phyloP scores from a whole-genome alignment of 2,797 vertebrate species.

The Eptatretus atami region DNA sequence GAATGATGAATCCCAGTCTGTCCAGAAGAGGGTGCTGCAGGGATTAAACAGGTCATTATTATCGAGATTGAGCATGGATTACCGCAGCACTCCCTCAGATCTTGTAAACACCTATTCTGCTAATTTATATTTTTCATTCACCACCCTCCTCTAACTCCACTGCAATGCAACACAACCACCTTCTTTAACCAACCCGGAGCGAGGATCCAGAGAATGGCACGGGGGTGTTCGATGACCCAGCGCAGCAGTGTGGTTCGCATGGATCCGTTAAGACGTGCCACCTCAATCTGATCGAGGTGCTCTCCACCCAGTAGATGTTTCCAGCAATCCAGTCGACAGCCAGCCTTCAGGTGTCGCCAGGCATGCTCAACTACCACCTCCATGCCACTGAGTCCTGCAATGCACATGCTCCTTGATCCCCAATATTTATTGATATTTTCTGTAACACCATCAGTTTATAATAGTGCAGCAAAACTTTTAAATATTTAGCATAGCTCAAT shows the following conservation, averaged over 20 bases:
- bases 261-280: slow-evolving; percentile 69
- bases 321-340: slow-evolving; percentile 95
- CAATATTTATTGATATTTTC: background rate
- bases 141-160: too few species aligned
- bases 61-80: too few species aligned
- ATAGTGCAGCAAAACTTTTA: too few species aligned
- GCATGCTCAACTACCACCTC: slow-evolving; percentile 85
- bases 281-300: slow-evolving; percentile 89
- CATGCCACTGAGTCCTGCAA: slow-evolving; percentile 55
- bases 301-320: slow-evolving; percentile 98
- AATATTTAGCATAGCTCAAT: too few species aligned
- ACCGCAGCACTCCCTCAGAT: too few species aligned
- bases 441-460: too few species aligned
- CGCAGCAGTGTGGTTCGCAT: slow-evolving; percentile 71
- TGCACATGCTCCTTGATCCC: background rate
- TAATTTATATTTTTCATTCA: too few species aligned
- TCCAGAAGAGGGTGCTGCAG: slow-evolving; percentile 76
- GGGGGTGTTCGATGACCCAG: slow-evolving; percentile 81
- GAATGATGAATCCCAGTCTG: slow-evolving; percentile 81
- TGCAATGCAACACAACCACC: too few species aligned
- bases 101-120: too few species aligned
- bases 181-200: slow-evolving; percentile 35
- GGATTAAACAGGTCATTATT: background rate
- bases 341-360: slow-evolving; percentile 71
- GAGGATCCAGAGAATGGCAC: slow-evolving; percentile 65